These are phyloP conservation scores for Geotrupes spiniger DNA, from an alignment of 2,888 invertebrate species.

Conservation along the genomic window DNA sequence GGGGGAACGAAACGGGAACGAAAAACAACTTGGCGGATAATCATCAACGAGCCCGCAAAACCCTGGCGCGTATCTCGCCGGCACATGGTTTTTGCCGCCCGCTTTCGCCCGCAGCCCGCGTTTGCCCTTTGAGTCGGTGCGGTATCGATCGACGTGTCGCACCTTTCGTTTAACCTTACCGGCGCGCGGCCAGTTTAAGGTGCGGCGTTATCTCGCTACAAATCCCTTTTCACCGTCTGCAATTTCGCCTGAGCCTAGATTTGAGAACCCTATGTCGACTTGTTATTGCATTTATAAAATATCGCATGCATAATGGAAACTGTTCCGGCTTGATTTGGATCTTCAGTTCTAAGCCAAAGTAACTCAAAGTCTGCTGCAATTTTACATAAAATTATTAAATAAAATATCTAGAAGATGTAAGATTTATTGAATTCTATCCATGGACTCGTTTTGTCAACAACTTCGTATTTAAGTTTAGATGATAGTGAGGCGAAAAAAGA, in stretches of 20 bases:
- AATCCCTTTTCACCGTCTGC: constrained; percentile 38
- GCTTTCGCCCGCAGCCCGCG: constrained; percentile 29
- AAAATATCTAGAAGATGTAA: no score
- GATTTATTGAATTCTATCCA: no score
- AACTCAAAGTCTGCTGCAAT: no score
- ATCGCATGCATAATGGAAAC: no score
- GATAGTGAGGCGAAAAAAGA: no score
- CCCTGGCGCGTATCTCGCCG: constrained; percentile 21
- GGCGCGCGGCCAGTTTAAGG: constrained; percentile 38
- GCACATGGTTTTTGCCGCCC: constrained; percentile 22
- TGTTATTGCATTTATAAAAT: no score
- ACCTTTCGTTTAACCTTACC: constrained; percentile 21
- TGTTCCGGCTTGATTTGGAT: no score
- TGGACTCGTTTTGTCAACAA: no score
- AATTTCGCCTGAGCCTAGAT: constrained; percentile 32
- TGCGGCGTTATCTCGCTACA: constrained; percentile 39
- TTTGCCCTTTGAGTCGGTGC: constrained; percentile 29
- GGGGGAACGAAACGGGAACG: constrained; percentile 21
- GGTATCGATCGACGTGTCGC: constrained; percentile 34
- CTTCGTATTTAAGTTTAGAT: no score
- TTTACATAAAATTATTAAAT: no score
- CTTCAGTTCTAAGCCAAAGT: no score
- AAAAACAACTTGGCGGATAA: constrained; percentile 35
- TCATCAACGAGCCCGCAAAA: constrained; percentile 33
- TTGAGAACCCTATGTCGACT: no score